Conservation (phyloP, 2,888 invertebrate genomes). For the Tetragnatha montana region DNA sequence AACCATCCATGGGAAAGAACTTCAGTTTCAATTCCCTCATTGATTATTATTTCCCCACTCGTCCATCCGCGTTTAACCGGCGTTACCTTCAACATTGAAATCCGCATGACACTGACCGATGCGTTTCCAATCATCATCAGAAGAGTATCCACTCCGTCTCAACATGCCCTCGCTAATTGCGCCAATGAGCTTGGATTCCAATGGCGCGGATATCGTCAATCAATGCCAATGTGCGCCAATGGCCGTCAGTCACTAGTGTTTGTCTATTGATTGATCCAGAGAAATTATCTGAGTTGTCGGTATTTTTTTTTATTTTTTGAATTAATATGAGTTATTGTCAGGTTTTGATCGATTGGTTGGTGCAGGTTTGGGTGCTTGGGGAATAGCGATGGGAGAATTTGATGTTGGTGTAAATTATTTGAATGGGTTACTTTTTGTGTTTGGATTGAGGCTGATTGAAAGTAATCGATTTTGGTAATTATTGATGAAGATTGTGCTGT, state of each 20-base stretch:
- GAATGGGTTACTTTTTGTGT: neutral
- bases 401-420: neutral
- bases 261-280: slow-evolving; percentile 52
- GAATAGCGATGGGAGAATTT: neutral
- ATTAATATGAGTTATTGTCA: slow-evolving; percentile 49
- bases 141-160: slow-evolving; percentile 11
- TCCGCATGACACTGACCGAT: slow-evolving; percentile 49
- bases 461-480: neutral
- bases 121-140: slow-evolving; percentile 6
- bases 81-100: slow-evolving; percentile 16
- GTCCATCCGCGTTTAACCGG: neutral
- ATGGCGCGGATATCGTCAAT: slow-evolving; percentile 25
- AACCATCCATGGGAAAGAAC: too few species aligned
- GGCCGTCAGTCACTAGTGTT: neutral
- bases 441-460: slow-evolving; percentile 9
- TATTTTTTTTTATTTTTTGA: slow-evolving; percentile 1
- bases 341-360: slow-evolving; percentile 38
- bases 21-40: too few species aligned
- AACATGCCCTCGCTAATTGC: slow-evolving; percentile 22
- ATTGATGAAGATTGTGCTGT: neutral
- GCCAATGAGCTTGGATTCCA: slow-evolving; percentile 41
- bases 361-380: neutral
- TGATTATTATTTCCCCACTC: too few species aligned
- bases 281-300: slow-evolving; percentile 35
- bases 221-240: slow-evolving; percentile 22